Evolutionary conservation across 2,888 invertebrate species (phyloP).

Genomic region (Arge pagana): DNA sequence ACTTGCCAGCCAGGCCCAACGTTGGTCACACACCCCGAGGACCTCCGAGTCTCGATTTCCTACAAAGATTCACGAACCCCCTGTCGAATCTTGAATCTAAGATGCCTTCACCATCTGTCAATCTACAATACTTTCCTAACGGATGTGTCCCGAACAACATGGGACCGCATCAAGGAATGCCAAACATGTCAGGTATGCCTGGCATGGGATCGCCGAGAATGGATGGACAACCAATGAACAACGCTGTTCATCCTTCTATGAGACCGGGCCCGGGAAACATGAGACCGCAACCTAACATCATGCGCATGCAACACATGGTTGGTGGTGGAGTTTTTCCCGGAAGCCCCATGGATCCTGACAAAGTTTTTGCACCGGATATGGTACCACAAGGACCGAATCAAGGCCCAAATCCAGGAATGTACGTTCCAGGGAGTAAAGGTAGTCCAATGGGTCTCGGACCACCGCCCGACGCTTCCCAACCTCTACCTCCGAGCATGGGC

Average conservation of each 20-base stretch:
- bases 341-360: constrained; percentile 54
- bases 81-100: constrained; percentile 72
- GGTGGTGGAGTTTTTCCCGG: constrained; percentile 55
- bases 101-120: constrained; percentile 67
- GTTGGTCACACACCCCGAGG: constrained; percentile 75
- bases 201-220: constrained; percentile 49
- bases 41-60: constrained; percentile 87
- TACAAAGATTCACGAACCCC: constrained; percentile 87
- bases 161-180: constrained; percentile 56
- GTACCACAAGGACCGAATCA: constrained; percentile 49
- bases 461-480: constrained; percentile 71
- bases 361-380: constrained; percentile 55
- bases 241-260: constrained; percentile 54
- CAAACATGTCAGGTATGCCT: constrained; percentile 58
- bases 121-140: constrained; percentile 76
- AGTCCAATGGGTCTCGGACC: constrained; percentile 62
- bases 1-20: constrained; percentile 94
- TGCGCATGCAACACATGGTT: constrained; percentile 57
- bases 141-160: constrained; percentile 63
- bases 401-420: constrained; percentile 65
- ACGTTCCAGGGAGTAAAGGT: constrained; percentile 63
- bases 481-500: constrained; percentile 79
- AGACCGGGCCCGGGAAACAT: constrained; percentile 58
- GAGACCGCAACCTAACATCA: constrained; percentile 52
- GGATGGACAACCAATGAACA: constrained; percentile 59